Evolutionary conservation across 2,888 invertebrate species (phyloP), one percentile per base, ranked within the genome.

Genomic region (Sinhomidia bicolor): DNA sequence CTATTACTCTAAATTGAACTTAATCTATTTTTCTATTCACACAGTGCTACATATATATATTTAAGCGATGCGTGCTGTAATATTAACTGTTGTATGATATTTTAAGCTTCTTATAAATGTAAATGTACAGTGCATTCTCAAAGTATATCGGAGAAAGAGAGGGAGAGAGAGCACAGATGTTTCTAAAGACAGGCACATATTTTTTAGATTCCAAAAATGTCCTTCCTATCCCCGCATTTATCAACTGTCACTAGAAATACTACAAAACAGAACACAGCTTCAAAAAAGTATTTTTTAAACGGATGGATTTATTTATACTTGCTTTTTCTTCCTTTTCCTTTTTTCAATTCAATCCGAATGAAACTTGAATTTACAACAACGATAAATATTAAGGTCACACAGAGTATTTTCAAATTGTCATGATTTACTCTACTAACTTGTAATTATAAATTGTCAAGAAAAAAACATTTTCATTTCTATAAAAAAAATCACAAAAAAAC

Each of bases 201-300:
- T 85, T 76, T 32, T 32, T 36, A 62, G 65, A 51, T 74, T 57
- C 54, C 71, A 6, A 85, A 62, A 62, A 78, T 29, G 85, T 44
- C 78, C 54, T 51, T 65, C 78, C 78, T 85, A 85, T 85, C 65
- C 51, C 17, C 51, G 78, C 65, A 85, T 85, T 85, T 78, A 78
- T 85, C 85, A 85, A 78, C 62, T 85, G 85, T 85, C 85, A 85
- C 26, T 84, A 57, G 54, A 29, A 3, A 20, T 14, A 29, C 62
- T 4, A 17, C 20, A 29, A 29, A 14, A 29, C 14, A n/a, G 26
- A 62, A 62, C 26, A 29, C 57, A 1, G 57, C 20, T 57, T 20
- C 17, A 7, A 57, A 57, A n/a, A 9, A 57, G 20, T 23, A 54
- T 17, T 6, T 20, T 57, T 57, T n/a, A n/a, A 23, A 5, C n/a